Evolutionary conservation across 92 coral and sea anemone genomes (phyloP), one percentile per base, ranked within the genome.

Genomic region (Zoanthus solanderi): DNA sequence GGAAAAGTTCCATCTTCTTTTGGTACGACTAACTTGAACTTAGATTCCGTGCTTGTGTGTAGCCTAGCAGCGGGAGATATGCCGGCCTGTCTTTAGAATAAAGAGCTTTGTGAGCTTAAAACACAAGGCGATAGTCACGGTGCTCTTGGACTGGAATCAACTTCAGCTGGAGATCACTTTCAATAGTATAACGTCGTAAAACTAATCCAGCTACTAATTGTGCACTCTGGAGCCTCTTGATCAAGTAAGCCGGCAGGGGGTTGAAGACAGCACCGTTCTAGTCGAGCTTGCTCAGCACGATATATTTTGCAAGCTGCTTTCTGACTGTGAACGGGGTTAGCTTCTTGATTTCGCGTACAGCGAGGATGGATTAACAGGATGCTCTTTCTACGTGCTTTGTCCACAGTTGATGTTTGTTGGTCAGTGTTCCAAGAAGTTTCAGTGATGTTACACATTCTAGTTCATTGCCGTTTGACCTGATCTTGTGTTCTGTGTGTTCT

Each of bases 141-240:
- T 13, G 76, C 44, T 71, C 76, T 18, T 9, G 44, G 47, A 90
- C 56, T 4, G 91, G 79, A 16, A 91, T 78, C 79, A 88, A 91
- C 63, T 87, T 87, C 54, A 91, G 88, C 74, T 81, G 72, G 48
- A 87, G 46, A 42, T 47, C 52, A 23, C 72, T 75, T 4, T 87
- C 47, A 17, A 72, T 34, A 28, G 87, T 84, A 57, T 71, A 91
- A 69, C 84, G 60, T 11, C 91, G 85, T 6, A 90, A 45, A 15
- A 90, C 93, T 34, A 90, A 78, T 29, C 93, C 87, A 9, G 93
- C 46, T 46, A 88, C 88, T 61, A 65, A 54, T 79, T 87, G 88
- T 12, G 83, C 84, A 0, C 76, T 53, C 53, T 89, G 88, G 18
- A 89, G 75, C 6, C 91, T 45, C 48, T 89, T 83, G 53, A 34